These are phyloP conservation scores for Nomada goodeniana DNA, from an alignment of 2,888 invertebrate species.

Conservation along the genomic window DNA sequence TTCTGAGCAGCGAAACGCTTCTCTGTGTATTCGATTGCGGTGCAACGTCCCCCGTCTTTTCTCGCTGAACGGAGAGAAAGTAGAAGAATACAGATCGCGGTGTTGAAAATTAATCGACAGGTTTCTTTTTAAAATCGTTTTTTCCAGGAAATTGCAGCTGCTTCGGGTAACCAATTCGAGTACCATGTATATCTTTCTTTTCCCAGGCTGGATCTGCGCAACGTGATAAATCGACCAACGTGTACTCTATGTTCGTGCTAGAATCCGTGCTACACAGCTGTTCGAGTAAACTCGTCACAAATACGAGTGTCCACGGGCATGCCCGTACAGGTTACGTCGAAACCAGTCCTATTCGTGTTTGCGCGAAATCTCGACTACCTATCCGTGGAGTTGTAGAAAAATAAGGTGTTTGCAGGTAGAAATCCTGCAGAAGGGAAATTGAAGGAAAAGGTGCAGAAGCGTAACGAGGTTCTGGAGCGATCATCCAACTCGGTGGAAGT, in stretches of 20 bases:
- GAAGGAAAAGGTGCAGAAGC: neutral
- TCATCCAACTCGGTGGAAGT: constrained; percentile 19
- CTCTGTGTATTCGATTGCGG: neutral
- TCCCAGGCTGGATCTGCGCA: neutral
- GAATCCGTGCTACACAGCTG: neutral
- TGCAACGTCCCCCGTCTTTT: neutral
- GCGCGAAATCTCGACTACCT: constrained; percentile 1
- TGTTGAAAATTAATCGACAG: no score
- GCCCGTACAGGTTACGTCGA: neutral
- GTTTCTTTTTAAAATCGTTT: no score
- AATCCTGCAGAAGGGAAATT: no score
- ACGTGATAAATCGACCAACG: constrained; percentile 9
- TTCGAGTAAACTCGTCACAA: constrained; percentile 16
- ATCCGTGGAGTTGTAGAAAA: neutral
- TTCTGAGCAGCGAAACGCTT: neutral
- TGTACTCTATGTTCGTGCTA: neutral
- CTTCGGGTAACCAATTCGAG: neutral
- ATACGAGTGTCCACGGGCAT: neutral
- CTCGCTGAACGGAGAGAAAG: neutral
- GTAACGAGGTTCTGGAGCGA: constrained; percentile 14
- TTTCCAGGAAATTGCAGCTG: neutral
- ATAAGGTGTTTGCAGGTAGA: constrained; percentile 11
- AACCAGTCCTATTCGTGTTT: neutral
- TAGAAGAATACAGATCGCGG: neutral
- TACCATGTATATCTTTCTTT: no score